These are phyloP conservation scores for Clunio marinus DNA, from an alignment of 2,888 invertebrate species.

Conservation along the genomic window DNA sequence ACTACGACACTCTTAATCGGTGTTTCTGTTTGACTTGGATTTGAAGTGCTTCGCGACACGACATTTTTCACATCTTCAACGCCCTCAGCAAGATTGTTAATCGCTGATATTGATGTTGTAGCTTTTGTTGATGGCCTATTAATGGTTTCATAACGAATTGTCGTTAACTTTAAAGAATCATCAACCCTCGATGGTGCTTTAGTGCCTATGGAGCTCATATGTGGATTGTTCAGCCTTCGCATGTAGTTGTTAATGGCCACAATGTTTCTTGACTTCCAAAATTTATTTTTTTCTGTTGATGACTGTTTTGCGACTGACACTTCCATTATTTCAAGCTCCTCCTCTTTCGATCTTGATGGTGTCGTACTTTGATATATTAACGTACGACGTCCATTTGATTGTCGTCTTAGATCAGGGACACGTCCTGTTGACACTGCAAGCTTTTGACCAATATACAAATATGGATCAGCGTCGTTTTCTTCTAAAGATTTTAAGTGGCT, in stretches of 20 bases:
- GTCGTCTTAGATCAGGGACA: constrained; percentile 48
- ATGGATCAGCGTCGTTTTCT: constrained; percentile 61
- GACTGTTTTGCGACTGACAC: constrained; percentile 57
- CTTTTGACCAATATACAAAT: constrained; percentile 68
- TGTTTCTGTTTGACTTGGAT: background rate
- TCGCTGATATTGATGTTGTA: constrained; percentile 3
- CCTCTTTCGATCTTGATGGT: constrained; percentile 54
- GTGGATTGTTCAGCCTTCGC: constrained; percentile 42
- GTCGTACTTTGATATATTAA: constrained; percentile 54
- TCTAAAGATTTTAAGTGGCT: constrained; percentile 40
- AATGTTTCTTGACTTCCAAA: constrained; percentile 40
- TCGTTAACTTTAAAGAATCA: constrained; percentile 37
- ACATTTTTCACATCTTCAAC: constrained; percentile 5
- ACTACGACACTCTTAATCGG: background rate
- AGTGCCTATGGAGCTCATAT: constrained; percentile 21
- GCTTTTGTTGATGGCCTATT: background rate
- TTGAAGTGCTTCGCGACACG: background rate
- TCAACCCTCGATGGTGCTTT: constrained; percentile 23
- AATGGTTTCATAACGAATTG: constrained; percentile 1
- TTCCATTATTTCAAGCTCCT: constrained; percentile 58
- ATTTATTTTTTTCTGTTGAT: constrained; percentile 42
- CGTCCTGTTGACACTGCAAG: constrained; percentile 48
- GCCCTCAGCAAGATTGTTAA: constrained; percentile 8
- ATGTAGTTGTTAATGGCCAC: constrained; percentile 44
- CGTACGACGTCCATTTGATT: constrained; percentile 53